Conservation (phyloP, 1,140 invertebrate genomes). For the Philopotamus ludificatus region DNA sequence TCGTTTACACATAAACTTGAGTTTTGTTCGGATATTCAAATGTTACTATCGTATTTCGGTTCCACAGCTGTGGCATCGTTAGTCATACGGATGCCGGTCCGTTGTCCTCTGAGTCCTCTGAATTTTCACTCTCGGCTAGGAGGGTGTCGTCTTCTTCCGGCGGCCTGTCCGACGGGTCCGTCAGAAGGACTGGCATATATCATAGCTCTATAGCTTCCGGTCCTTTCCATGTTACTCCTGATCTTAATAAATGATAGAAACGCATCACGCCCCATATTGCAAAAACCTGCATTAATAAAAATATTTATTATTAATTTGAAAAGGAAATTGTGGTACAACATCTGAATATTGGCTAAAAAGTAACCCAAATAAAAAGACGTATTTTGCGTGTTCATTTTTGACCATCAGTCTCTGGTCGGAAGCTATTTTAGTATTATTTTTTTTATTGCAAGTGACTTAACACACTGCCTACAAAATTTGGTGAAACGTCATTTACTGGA, state of each 20-base stretch:
- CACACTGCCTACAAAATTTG: too few species aligned
- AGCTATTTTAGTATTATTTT: too few species aligned
- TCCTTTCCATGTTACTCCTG: conserved; percentile 69
- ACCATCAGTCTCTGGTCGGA: too few species aligned
- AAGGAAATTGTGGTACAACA: too few species aligned
- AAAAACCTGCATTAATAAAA: conserved; percentile 63
- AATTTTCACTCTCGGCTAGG: conserved; percentile 2
- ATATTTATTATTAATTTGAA: too few species aligned
- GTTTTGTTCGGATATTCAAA: conserved; percentile 1
- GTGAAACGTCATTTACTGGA: too few species aligned
- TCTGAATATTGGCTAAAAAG: too few species aligned
- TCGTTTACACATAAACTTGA: conserved; percentile 9
- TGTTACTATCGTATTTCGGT: not conserved
- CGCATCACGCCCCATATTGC: conserved; percentile 67
- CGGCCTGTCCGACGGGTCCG: conserved; percentile 25
- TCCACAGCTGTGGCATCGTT: not conserved
- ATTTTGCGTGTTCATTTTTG: too few species aligned
- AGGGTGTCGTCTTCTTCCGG: conserved; percentile 25
- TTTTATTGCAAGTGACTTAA: too few species aligned
- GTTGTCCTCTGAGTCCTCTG: not conserved
- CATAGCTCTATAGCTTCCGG: conserved; percentile 56
- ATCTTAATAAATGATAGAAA: conserved; percentile 65
- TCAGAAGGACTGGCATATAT: conserved; percentile 25
- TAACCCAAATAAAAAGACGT: not conserved
- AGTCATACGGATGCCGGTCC: conserved; percentile 27